A percentile compares a stretch with the other conserved stretches of the same genome.
Conservation (phyloP, 2,113 vertebrate species). For the Caloenas nicobarica region DNA sequence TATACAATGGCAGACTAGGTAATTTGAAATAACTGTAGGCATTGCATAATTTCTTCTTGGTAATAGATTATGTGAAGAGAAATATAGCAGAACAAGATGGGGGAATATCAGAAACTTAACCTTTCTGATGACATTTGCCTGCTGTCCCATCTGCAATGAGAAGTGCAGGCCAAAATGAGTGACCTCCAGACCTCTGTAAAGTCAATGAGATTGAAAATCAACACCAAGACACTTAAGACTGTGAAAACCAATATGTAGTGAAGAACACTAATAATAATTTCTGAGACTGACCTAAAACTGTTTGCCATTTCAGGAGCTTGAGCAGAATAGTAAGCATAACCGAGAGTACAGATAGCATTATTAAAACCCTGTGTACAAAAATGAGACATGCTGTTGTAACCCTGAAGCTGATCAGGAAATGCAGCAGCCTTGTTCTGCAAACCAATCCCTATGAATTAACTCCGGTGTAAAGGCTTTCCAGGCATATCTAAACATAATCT, state of each 20-base stretch:
- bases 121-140: neutral
- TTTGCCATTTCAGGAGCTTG: neutral
- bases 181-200: neutral
- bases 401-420: neutral
- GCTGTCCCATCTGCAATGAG: neutral
- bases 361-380: neutral
- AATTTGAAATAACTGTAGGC: neutral
- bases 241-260: neutral
- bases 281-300: neutral
- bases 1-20: neutral
- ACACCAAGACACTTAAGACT: neutral
- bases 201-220: neutral
- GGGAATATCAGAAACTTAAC: neutral
- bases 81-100: neutral
- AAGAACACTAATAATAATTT: neutral
- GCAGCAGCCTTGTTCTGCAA: neutral
- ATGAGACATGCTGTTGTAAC: neutral
- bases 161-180: neutral
- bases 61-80: neutral
- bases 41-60: neutral
- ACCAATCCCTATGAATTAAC: neutral
- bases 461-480: neutral
- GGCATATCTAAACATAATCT: neutral
- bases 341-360: neutral
- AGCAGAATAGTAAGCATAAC: neutral